Conservation (phyloP, 2,797 vertebrate species). For the Notamacropus eugenii region DNA sequence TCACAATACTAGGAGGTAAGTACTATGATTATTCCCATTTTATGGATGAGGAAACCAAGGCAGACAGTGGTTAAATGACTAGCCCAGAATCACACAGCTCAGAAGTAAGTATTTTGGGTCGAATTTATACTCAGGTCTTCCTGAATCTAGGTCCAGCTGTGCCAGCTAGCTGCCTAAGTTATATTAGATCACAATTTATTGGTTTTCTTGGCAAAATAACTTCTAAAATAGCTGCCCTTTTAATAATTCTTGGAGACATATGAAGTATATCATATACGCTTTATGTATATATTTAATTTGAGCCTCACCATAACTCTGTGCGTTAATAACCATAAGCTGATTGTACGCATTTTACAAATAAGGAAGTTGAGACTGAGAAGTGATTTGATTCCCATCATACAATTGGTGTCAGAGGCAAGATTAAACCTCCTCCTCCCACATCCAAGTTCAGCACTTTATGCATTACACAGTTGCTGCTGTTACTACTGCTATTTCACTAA, state of each 20-base stretch:
- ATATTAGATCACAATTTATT: neutral
- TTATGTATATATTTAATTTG: neutral
- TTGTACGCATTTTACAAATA: neutral
- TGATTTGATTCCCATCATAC: neutral
- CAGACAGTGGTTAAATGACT: neutral
- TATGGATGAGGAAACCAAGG: neutral
- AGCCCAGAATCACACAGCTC: neutral
- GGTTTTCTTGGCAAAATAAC: neutral
- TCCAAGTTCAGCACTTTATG: neutral
- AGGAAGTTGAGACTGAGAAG: neutral
- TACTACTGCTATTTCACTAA: neutral
- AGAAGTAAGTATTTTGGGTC: neutral
- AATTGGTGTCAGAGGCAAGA: neutral
- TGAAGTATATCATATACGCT: neutral
- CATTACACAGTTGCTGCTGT: neutral
- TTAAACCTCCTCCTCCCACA: neutral
- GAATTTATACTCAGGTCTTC: neutral
- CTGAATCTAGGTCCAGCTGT: neutral
- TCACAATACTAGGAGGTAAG: neutral
- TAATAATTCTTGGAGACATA: neutral
- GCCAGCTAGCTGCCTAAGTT: neutral
- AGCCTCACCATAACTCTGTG: neutral
- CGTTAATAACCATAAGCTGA: neutral
- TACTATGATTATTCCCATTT: neutral
- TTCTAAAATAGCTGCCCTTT: neutral